A percentile compares a stretch with the other conserved stretches of the same genome.
Evolutionary conservation across 2,113 vertebrate species (phyloP).

Genomic region (Aythya baeri): DNA sequence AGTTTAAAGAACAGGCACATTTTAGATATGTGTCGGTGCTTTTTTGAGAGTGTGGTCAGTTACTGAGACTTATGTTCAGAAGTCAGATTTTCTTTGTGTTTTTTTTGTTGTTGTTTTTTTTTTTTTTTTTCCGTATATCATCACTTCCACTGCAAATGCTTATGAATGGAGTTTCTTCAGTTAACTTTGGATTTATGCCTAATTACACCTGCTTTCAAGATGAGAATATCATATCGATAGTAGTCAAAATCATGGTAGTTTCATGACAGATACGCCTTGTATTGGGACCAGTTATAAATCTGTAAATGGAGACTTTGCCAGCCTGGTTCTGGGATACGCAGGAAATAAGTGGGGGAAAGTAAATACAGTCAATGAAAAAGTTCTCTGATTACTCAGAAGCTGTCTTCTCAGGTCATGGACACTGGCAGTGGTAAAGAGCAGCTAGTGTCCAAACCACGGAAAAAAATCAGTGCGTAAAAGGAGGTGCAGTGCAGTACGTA

Average conservation of each 20-base stretch:
- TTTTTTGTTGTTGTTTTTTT: too few relatives aligned
- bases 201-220: not conserved
- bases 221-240: not conserved
- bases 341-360: not conserved
- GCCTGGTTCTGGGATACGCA: not conserved
- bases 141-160: not conserved
- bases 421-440: not conserved
- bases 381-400: not conserved
- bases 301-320: not conserved
- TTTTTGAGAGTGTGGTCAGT: not conserved
- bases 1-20: not conserved
- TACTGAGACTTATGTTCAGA: not conserved
- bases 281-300: not conserved
- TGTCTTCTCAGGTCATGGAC: not conserved
- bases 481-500: not conserved
- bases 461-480: not conserved
- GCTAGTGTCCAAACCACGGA: not conserved
- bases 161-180: not conserved
- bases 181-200: not conserved
- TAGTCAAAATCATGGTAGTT: not conserved
- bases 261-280: not conserved
- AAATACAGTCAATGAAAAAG: not conserved
- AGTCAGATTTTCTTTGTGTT: not conserved
- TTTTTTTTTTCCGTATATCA: not conserved
- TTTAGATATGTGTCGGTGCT: fast-evolving